These are phyloP conservation scores for Callipepla squamata DNA, from an alignment of 2,113 vertebrate species.

Conservation along the genomic window DNA sequence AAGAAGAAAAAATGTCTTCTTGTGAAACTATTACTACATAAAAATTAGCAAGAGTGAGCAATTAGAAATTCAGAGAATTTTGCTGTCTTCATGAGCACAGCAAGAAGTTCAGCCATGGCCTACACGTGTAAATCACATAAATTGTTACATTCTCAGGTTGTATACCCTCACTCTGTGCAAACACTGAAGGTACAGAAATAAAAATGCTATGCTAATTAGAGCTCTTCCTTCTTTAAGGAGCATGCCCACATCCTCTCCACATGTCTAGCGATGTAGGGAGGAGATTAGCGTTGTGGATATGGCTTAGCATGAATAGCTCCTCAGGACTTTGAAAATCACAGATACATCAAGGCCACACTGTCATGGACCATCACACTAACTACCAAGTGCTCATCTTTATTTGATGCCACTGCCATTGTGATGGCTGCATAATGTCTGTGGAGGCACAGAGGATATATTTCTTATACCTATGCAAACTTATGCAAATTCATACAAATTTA, in stretches of 20 bases:
- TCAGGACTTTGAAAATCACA: background rate
- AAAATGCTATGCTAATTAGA: background rate
- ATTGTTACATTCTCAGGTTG: background rate
- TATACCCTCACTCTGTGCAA: background rate
- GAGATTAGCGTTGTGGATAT: background rate
- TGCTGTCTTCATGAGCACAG: background rate
- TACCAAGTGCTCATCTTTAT: background rate
- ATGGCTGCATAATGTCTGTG: background rate
- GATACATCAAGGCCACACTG: background rate
- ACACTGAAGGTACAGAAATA: rapidly evolving
- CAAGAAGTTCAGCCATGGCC: background rate
- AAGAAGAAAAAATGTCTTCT: background rate
- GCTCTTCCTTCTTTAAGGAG: background rate
- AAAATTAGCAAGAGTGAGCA: background rate
- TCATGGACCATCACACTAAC: background rate
- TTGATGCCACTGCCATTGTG: background rate
- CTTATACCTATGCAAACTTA: background rate
- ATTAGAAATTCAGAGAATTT: background rate
- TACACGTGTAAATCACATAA: background rate
- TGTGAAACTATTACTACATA: background rate
- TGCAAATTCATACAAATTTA: background rate
- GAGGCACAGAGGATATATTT: background rate
- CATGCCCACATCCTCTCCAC: background rate
- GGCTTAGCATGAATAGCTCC: rapidly evolving
- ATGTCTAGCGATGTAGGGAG: background rate